phyloP scores from a whole-genome alignment of 2,888 invertebrate species.

The Camptogramma bilineatum region DNA sequence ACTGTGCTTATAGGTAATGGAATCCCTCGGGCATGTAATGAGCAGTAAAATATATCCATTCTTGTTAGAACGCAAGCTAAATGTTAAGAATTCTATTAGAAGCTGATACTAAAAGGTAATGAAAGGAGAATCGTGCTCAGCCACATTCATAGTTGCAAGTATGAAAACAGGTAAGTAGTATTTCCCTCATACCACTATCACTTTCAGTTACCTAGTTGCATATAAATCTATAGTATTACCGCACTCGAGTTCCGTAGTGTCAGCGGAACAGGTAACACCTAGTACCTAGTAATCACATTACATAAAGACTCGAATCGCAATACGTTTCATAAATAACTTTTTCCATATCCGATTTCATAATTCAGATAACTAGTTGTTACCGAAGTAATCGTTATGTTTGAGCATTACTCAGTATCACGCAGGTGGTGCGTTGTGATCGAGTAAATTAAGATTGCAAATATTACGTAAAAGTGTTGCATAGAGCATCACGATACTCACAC shows the following conservation, averaged over 20 bases:
- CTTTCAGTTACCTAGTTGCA: conserved; percentile 40
- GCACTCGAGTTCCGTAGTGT: conserved; percentile 36
- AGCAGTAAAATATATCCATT: conserved; percentile 11
- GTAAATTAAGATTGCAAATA: conserved; percentile 46
- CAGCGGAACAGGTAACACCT: conserved; percentile 29
- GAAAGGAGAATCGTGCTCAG: conserved; percentile 21
- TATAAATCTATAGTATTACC: conserved; percentile 37
- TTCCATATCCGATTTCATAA: conserved; percentile 57
- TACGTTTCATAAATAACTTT: conserved; percentile 52
- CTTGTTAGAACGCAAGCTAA: conserved; percentile 1
- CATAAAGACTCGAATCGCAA: conserved; percentile 50
- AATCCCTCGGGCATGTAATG: conserved; percentile 14
- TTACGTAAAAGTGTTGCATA: conserved; percentile 48
- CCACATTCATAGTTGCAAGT: conserved; percentile 18
- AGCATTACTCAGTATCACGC: conserved; percentile 51
- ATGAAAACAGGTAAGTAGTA: conserved; percentile 32
- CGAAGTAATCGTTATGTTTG: conserved; percentile 50
- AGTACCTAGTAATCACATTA: conserved; percentile 45
- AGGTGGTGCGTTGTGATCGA: conserved; percentile 44
- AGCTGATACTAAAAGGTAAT: conserved; percentile 6
- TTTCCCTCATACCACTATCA: conserved; percentile 35
- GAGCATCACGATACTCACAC: conserved; percentile 77
- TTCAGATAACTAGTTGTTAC: conserved; percentile 52
- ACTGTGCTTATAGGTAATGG: conserved; percentile 11
- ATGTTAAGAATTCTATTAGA: neutral